Evolutionary conservation across 2,888 invertebrate species (phyloP), one percentile per base, ranked within the genome.

Genomic region (Hydroisotoma schaefferi): DNA sequence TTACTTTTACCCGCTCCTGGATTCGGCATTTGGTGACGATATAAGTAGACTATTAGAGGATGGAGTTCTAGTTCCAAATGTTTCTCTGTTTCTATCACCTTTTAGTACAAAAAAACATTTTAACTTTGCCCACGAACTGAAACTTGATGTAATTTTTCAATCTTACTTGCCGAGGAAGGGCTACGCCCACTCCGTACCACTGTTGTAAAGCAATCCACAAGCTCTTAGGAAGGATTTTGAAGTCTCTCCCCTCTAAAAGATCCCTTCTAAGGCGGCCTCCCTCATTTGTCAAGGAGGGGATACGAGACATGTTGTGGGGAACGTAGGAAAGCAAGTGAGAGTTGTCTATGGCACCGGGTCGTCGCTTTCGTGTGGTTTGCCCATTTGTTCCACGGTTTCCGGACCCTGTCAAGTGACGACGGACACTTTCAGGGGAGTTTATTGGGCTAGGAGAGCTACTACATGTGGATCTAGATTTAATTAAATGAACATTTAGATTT

Each of bases 131-230:
- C 18, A 15, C 28, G 8, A 28, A 5, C 1, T 33, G 1, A 55
- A 55, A 8, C 22, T 4, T 12, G 18, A 46, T 52, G 46, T 8
- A 46, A 5, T 23, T 46, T 6, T 23, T 8, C 20, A 40, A 46
- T 65, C 72, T 57, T 70, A 81, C 87, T 79, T 88, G 88, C 72
- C 91, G 77, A 0, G 91, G 91, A 67, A 92, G 79, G 4, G 90
- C 87, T 2, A 87, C 87, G 10, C 86, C 85, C 25, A 88, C 88
- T 51, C 84, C 83, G 78, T 90, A 89, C 93, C 93, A 93, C 68
- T 85, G 83, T 63, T 87, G 85, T 15, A 94, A 77, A 1, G 91
- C 91, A 65, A 88, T 85, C 93, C 93, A 94, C 69, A 93, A 79
- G 46, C 88, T 85, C 74, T 90, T 90, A 1, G 92, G 91, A 52